Evolutionary conservation across 2,888 invertebrate species (phyloP), one percentile per base, ranked within the genome.

Genomic region (Synergus japonicus): DNA sequence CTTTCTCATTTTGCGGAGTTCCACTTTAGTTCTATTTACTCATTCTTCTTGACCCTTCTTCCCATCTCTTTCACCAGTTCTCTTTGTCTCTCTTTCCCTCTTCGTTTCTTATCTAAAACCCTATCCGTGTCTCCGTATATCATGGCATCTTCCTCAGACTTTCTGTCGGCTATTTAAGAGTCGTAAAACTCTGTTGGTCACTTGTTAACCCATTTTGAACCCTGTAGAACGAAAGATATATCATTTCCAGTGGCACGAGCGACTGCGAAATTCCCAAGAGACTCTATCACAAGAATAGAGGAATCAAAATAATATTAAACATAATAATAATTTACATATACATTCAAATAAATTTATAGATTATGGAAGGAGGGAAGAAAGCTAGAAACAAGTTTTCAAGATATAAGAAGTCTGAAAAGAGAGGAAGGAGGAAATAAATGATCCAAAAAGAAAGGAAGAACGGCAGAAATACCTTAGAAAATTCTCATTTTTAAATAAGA

Each of bases 181-280:
- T 73, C 73, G 73, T 73, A 73, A 54, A 73, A 73, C 54, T 73
- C 37, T 4, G 73, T 73, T 73, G 37, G 54, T 73, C 73, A 73
- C 73, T 73, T 73, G 73, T 73, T 73, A 73, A 54, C 73, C 73
- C 54, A 73, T 73, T 73, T 73, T 73, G 73, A 73, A 54, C 73
- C 73, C 37, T 54, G 73, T 4, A 37, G 54, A 73, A 54, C 54
- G 29, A 13, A 22, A n/a, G 37, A 73, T 73, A 54, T 73, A 54
- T 37, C 37, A 73, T 37, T n/a, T 29, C n/a, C n/a, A 73, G n/a
- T 29, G 49, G 73, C 37, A 73, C 49, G 46, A 73, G 73, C 37
- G 37, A 54, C 29, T 69, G 67, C 67, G 15, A 69, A 69, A 49
- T n/a, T 54, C n/a, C 29, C 49, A 15, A 69, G 69, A 69, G 37